Evolutionary conservation across 2,888 invertebrate genomes (phyloP).

Genomic region (Lamellibrachia satsuma): DNA sequence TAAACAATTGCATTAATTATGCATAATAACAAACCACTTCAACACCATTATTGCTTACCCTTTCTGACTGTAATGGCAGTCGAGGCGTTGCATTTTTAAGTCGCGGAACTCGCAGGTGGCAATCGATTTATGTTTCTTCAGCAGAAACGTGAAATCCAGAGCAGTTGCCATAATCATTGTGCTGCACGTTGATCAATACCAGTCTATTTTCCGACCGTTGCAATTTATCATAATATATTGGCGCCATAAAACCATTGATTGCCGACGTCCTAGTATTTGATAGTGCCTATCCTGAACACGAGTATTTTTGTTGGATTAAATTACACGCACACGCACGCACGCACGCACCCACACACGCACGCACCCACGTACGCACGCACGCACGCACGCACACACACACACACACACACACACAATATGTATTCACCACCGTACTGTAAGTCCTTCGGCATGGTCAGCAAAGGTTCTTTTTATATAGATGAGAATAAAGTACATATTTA

Average conservation of each 20-base stretch:
- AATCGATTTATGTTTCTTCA: no score
- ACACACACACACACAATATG: no score
- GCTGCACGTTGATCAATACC: slow-evolving; percentile 1
- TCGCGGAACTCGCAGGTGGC: neutral
- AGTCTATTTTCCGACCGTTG: neutral
- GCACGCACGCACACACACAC: no score
- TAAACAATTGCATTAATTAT: no score
- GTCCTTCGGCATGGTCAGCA: neutral
- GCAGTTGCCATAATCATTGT: neutral
- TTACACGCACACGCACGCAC: neutral
- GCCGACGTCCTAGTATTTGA: neutral
- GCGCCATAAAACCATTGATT: neutral
- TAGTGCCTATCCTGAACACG: neutral
- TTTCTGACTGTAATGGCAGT: no score
- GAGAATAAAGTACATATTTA: neutral
- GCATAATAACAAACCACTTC: no score
- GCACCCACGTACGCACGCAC: no score
- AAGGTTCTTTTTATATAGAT: neutral
- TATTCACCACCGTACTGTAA: neutral
- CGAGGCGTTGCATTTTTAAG: neutral
- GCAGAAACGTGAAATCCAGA: no score
- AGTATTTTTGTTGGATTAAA: neutral
- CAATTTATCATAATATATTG: neutral
- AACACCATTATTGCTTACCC: no score
- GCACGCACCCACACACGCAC: no score